Percentiles rank a stretch among this genome's conserved stretches.
Conservation (phyloP, 2,888 invertebrate genomes). For the Baronia brevicornis region DNA sequence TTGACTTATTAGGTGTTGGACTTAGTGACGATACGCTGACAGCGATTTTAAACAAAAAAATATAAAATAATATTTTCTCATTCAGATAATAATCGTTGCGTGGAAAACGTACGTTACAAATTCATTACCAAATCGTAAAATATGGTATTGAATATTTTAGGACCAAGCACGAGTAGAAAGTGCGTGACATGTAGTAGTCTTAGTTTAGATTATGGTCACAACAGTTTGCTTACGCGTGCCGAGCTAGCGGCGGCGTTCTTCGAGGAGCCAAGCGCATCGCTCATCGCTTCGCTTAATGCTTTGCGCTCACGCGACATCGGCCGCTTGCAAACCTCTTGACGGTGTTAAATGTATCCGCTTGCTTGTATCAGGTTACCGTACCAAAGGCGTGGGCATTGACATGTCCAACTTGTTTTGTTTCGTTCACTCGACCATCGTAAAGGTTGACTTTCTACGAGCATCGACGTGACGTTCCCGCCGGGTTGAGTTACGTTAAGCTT, state of each 20-base stretch:
- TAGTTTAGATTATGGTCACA: conserved; percentile 39
- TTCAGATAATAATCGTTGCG: conserved; percentile 9
- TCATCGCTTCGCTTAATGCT: conserved; percentile 37
- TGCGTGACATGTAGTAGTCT: conserved; percentile 60
- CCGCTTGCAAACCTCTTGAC: conserved; percentile 43
- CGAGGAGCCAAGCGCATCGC: conserved; percentile 27
- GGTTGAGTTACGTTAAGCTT: conserved; percentile 57
- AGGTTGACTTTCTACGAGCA: conserved; percentile 69
- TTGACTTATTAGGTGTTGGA: conserved; percentile 46
- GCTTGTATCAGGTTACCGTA: conserved; percentile 69
- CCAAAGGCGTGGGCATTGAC: conserved; percentile 74
- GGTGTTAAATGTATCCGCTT: conserved; percentile 72
- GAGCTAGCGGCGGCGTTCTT: conserved; percentile 34
- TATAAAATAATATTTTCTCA: conserved; percentile 19
- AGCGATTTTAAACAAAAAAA: conserved; percentile 15
- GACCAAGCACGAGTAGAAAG: conserved; percentile 28
- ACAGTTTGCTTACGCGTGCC: conserved; percentile 38
- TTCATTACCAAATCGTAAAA: conserved; percentile 15
- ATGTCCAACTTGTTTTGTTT: conserved; percentile 71
- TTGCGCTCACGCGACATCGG: conserved; percentile 29
- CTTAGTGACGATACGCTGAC: conserved; percentile 29
- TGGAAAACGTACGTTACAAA: conserved; percentile 9
- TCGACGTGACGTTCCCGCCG: conserved; percentile 52
- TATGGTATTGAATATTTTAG: conserved; percentile 18
- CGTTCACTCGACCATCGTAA: conserved; percentile 62